Base-by-base conservation (phyloP, 2,113 vertebrate genomes). In the Ramphastos sulfuratus region DNA sequence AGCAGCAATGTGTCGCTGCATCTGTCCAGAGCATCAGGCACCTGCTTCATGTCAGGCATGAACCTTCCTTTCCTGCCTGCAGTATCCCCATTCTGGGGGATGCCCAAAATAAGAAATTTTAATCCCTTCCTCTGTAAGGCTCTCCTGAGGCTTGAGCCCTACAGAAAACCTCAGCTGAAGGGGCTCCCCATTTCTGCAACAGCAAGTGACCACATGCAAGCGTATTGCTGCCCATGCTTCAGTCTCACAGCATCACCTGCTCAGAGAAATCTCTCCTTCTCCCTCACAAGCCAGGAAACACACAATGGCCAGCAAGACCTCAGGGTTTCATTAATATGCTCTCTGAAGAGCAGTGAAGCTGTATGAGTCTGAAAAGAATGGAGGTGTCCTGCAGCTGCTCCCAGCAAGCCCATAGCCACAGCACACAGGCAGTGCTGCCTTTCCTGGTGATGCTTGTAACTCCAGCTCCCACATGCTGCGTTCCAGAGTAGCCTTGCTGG, bases 391-490 rank as follows among this genome's bases (percentile, higher is more conserved):
- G 23, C 18, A 52, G 37, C 63, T 73, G 60, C 14, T 88, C 35
- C n/a, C 82, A 80, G 67, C 17, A 85, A 72, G 39, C 64, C 55
- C 76, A 24, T 4, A 56, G 78, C 58, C 60, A 35, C 18, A 52
- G 50, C 33, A 37, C 39, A 3, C 0, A 1, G 83, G 52, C 28
- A 64, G 52, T 6, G 42, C 48, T 82, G 59, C 85, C 25, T 56
- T 59, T 28, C 39, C 65, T 24, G 8, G 18, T 28, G 16, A 16
- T 3, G 42, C 18, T 2, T 37, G 54, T 7, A 50, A 28, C 17
- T 64, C 30, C 23, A 46, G 46, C 69, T 33, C 69, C 10, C 2
- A 0, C n/a, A 54, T n/a, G 33, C 42, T 0, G 0, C 0, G 1
- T 28, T 42, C 58, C 50, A 5, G 16, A 60, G 58, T 52, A 33